A percentile compares a stretch with the other conserved stretches of the same genome.
These are phyloP conservation scores for Megalops atlanticus DNA, from an alignment of 2,113 vertebrate species.

Conservation along the genomic window DNA sequence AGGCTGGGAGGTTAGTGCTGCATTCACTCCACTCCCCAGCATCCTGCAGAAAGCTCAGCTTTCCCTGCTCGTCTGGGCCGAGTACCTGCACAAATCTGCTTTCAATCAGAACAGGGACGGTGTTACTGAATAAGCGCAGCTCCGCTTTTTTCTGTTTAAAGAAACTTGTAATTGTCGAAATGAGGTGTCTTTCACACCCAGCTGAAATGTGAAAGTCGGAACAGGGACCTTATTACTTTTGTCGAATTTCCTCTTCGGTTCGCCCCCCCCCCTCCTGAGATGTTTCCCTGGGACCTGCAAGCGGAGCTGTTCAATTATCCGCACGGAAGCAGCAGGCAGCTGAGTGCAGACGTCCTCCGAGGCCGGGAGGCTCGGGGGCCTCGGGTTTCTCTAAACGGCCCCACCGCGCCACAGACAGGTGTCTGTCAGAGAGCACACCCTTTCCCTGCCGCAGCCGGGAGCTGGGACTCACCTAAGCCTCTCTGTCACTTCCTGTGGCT, in stretches of 20 bases:
- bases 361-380: neutral
- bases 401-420: neutral
- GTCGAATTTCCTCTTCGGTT: slow-evolving; percentile 39
- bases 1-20: slow-evolving; percentile 84
- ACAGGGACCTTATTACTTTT: slow-evolving; percentile 46
- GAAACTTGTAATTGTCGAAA: slow-evolving; percentile 56
- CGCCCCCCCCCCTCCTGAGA: neutral
- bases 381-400: neutral
- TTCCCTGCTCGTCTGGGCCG: slow-evolving; percentile 73
- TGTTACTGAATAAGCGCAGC: slow-evolving; percentile 76
- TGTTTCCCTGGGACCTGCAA: no score
- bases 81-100: slow-evolving; percentile 84
- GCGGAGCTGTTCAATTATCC: slow-evolving; percentile 52
- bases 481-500: neutral
- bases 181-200: slow-evolving; percentile 47
- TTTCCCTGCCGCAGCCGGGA: no score
- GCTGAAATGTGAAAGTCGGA: slow-evolving; percentile 42
- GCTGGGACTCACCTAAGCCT: no score
- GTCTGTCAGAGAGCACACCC: neutral
- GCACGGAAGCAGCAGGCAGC: neutral
- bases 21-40: slow-evolving; percentile 82
- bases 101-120: slow-evolving; percentile 80
- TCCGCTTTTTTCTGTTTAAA: slow-evolving; percentile 32
- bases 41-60: slow-evolving; percentile 80
- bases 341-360: neutral